These are phyloP conservation scores for Mya arenaria DNA, from an alignment of 1,140 invertebrate species.

Conservation along the genomic window DNA sequence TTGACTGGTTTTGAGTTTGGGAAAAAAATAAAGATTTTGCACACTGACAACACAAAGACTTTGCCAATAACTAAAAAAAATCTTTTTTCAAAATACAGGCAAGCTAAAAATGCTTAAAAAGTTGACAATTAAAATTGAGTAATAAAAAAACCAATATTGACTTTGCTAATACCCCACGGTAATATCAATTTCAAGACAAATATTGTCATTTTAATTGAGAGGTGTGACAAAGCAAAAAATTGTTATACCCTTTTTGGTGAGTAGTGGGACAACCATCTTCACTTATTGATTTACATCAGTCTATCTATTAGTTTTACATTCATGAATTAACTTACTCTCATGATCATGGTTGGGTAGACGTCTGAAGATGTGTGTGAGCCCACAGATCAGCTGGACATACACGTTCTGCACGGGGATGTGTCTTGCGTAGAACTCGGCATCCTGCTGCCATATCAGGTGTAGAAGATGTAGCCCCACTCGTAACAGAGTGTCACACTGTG, in stretches of 20 bases:
- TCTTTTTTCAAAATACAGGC: not conserved
- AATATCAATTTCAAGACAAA: too few species aligned
- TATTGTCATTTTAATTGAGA: too few species aligned
- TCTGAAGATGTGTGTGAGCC: constrained; percentile 52
- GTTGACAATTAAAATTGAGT: too few species aligned
- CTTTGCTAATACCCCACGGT: too few species aligned
- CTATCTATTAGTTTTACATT: too few species aligned
- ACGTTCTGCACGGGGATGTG: constrained; percentile 55
- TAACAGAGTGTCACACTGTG: not conserved
- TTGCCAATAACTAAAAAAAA: not conserved
- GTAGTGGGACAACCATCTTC: too few species aligned
- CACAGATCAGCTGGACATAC: constrained; percentile 59
- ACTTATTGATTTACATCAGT: too few species aligned
- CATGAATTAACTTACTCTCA: constrained; percentile 62
- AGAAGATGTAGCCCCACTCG: constrained; percentile 55
- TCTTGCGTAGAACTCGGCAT: constrained; percentile 33
- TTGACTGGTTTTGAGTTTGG: too few species aligned
- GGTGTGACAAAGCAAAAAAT: too few species aligned
- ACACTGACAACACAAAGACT: not conserved
- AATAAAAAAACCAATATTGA: too few species aligned
- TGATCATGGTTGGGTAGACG: constrained; percentile 23
- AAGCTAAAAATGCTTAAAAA: not conserved
- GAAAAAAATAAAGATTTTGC: not conserved
- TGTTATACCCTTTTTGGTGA: too few species aligned
- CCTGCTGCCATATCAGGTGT: constrained; percentile 53